Percentiles rank a stretch among this genome's conserved stretches.
Conservation (phyloP, 2,797 vertebrate genomes). For the Mus minutoides region DNA sequence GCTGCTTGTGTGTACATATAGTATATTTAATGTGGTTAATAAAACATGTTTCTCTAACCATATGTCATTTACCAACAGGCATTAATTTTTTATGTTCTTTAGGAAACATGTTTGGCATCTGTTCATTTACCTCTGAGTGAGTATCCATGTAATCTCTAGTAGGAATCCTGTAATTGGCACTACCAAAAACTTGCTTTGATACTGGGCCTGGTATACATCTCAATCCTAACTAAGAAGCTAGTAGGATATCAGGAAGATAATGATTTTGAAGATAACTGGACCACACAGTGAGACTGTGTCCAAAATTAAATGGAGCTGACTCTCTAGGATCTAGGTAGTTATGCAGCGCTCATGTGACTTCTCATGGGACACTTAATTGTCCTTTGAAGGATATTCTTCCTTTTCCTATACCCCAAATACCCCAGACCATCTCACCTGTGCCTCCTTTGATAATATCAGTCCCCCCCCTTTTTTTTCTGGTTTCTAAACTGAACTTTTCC, state of each 20-base stretch:
- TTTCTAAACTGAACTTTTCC: neutral
- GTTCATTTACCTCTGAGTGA: constrained; percentile 22
- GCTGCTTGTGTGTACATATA: neutral
- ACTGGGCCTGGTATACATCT: neutral
- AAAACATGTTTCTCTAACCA: neutral
- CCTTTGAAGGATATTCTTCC: neutral
- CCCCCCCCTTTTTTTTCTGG: neutral
- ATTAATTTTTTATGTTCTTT: neutral
- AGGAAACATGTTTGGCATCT: neutral
- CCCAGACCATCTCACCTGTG: neutral
- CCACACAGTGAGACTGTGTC: neutral
- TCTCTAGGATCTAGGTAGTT: neutral
- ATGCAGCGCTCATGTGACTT: neutral
- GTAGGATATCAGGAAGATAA: neutral
- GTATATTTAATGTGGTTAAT: neutral
- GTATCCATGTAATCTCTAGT: neutral
- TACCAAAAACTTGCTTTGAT: constrained; percentile 1
- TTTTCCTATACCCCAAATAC: neutral
- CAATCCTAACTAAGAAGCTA: neutral
- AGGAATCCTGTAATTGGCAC: neutral
- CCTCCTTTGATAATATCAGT: neutral
- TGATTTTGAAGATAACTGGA: neutral
- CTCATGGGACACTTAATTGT: neutral
- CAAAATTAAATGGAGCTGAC: neutral
- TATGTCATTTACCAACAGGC: neutral